Conservation (phyloP, 2,797 vertebrate genomes). For the Mormyrops boulengeri region DNA sequence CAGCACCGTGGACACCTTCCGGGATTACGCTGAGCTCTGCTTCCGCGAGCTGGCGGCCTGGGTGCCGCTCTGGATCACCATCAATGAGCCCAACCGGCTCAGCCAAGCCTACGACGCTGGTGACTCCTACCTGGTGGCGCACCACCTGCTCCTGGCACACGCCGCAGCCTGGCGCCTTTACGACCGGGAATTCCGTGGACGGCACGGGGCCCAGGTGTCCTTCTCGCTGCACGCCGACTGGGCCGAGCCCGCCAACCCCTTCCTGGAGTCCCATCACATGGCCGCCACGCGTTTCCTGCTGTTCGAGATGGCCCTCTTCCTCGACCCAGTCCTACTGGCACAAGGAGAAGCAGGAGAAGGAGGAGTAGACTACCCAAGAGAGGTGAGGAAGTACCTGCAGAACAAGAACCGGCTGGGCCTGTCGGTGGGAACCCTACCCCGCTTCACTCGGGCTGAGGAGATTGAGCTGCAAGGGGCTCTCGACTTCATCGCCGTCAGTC, state of each 20-base stretch:
- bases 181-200: constrained; percentile 49
- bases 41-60: constrained; percentile 75
- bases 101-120: constrained; percentile 61
- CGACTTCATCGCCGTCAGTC: constrained; percentile 84
- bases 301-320: constrained; percentile 84
- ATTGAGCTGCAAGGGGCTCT: constrained; percentile 69
- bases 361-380: constrained; percentile 63
- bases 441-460: constrained; percentile 67
- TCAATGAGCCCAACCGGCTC: constrained; percentile 89
- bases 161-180: constrained; percentile 78
- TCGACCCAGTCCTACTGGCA: constrained; percentile 76
- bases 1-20: constrained; percentile 69
- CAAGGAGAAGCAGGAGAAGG: constrained; percentile 22
- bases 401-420: constrained; percentile 52
- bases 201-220: constrained; percentile 69
- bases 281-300: constrained; percentile 76
- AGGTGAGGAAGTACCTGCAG: constrained; percentile 65
- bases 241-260: constrained; percentile 86
- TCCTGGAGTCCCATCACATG: constrained; percentile 59
- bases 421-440: constrained; percentile 56
- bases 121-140: constrained; percentile 67
- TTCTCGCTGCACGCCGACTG: constrained; percentile 87
- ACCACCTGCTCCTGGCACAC: constrained; percentile 81
- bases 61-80: constrained; percentile 86
- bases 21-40: constrained; percentile 74